These are phyloP conservation scores for Trochalopteron elliotii DNA, from an alignment of 2,113 vertebrate species.

Conservation along the genomic window DNA sequence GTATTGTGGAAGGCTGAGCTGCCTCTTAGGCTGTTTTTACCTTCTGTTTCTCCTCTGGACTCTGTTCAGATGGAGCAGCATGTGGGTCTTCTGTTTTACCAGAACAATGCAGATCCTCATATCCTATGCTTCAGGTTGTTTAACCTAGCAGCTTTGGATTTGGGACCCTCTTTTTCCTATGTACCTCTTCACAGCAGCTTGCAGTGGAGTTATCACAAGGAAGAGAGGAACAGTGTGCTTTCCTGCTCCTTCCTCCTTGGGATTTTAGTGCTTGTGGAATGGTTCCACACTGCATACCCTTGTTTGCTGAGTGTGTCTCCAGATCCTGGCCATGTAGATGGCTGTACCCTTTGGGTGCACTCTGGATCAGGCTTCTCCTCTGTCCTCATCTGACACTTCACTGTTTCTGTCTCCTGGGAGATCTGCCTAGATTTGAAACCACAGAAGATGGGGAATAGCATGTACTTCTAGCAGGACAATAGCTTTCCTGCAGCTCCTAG, in stretches of 20 bases:
- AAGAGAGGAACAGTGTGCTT: not conserved
- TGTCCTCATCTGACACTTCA: not conserved
- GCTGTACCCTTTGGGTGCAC: not conserved
- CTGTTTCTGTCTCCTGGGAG: not conserved
- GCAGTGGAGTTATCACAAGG: not conserved
- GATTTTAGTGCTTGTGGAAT: not conserved
- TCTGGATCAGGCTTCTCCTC: not conserved
- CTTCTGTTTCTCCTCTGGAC: not conserved
- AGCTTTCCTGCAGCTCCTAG: not conserved
- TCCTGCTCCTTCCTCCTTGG: not conserved
- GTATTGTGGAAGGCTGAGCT: not conserved
- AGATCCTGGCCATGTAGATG: rapidly evolving
- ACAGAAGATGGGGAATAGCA: not conserved
- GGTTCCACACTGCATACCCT: not conserved
- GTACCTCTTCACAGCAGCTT: not conserved
- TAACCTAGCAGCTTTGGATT: not conserved
- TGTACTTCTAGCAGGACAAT: not conserved
- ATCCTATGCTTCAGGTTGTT: not conserved
- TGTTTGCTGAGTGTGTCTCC: not conserved
- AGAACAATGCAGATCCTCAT: not conserved
- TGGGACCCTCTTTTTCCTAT: not conserved
- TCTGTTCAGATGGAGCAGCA: not conserved
- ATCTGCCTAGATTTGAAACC: not conserved
- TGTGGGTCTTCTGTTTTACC: not conserved
- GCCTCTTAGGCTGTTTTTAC: not conserved